Evolutionary conservation across 64 coral and sea anemone genomes (phyloP).

Genomic region (Actinia equina): DNA sequence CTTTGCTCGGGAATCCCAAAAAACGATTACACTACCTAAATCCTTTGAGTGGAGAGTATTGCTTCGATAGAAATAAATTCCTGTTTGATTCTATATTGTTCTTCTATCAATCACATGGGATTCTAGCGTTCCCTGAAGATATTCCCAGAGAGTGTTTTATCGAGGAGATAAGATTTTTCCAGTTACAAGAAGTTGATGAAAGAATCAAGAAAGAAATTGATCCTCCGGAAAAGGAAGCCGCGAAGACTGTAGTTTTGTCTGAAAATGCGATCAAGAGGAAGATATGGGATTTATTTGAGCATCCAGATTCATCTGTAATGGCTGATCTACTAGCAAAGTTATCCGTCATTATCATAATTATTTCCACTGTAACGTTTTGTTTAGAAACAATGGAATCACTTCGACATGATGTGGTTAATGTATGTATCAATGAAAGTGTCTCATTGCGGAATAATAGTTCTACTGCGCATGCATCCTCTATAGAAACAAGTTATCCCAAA

Average conservation of each 20-base stretch:
- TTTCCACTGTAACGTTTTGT: constrained; percentile 88
- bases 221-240: constrained; percentile 23
- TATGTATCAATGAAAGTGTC: neutral
- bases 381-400: constrained; percentile 62
- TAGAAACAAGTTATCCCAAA: neutral
- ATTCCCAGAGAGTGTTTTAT: constrained; percentile 74
- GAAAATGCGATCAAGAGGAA: constrained; percentile 47
- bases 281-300: constrained; percentile 77
- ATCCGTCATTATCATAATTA: constrained; percentile 56
- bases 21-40: constrained; percentile 60
- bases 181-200: constrained; percentile 61
- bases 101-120: constrained; percentile 90
- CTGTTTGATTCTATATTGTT: constrained; percentile 88
- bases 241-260: constrained; percentile 26
- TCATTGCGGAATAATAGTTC: neutral
- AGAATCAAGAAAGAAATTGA: constrained; percentile 64
- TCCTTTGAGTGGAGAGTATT: constrained; percentile 56
- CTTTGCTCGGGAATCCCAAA: constrained; percentile 64
- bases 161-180: constrained; percentile 78
- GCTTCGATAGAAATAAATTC: constrained; percentile 70
- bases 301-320: constrained; percentile 63
- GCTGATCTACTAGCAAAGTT: constrained; percentile 61
- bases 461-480: neutral
- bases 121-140: constrained; percentile 71
- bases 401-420: neutral